Evolutionary conservation across 1,140 invertebrate species (phyloP).

Genomic region (Papilio helenus): DNA sequence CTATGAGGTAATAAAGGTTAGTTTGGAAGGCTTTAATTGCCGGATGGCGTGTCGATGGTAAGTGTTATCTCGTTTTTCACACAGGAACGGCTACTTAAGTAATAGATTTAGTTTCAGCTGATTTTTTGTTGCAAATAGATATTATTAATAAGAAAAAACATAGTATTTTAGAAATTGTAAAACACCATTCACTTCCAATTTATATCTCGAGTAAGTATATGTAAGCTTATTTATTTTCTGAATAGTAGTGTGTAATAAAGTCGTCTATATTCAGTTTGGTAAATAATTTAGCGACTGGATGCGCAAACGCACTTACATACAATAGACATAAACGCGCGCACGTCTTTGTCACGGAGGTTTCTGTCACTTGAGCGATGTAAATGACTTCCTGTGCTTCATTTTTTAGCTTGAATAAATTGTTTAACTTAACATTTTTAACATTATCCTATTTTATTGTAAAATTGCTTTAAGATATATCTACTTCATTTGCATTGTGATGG

Average conservation of each 20-base stretch:
- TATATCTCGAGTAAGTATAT: not conserved
- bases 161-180: not conserved
- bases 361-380: constrained; percentile 49
- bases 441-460: not conserved
- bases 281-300: constrained; percentile 30
- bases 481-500: not conserved
- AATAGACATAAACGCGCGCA: constrained; percentile 74
- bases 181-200: not conserved
- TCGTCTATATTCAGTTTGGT: constrained; percentile 16
- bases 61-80: constrained; percentile 26
- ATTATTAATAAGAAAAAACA: not conserved
- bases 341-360: constrained; percentile 34
- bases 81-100: constrained; percentile 12
- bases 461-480: not conserved
- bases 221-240: not conserved
- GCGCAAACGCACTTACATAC: constrained; percentile 60
- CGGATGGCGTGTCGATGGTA: constrained; percentile 3
- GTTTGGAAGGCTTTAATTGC: constrained; percentile 24
- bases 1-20: constrained; percentile 35
- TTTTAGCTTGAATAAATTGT: constrained; percentile 46
- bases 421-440: constrained; percentile 6
- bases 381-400: constrained; percentile 64
- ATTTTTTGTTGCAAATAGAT: not conserved
- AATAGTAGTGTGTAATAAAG: constrained; percentile 11
- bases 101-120: not conserved